Conservation (phyloP, 2,888 invertebrate species). For the Leptura quadrifasciata region DNA sequence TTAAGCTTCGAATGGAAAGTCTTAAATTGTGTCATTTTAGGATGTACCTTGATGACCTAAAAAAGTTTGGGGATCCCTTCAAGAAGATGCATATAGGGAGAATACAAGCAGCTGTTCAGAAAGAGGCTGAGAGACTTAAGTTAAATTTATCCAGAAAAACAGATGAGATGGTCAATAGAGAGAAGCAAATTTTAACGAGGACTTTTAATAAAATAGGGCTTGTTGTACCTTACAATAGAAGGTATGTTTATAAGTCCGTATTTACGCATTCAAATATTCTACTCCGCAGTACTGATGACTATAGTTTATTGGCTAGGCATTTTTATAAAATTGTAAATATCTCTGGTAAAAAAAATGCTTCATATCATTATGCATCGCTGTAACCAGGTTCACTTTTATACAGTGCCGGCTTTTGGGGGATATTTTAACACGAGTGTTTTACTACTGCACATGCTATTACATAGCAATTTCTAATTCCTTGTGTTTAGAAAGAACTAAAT, state of each 20-base stretch:
- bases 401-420: no score
- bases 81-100: constrained; percentile 77
- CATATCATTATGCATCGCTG: no score
- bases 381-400: no score
- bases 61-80: constrained; percentile 78
- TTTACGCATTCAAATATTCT: no score
- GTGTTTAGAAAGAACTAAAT: no score
- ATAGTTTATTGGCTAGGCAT: no score
- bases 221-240: constrained; percentile 88
- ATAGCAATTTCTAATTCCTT: no score
- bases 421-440: no score
- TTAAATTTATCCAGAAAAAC: constrained; percentile 78
- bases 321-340: no score
- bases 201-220: constrained; percentile 90
- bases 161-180: constrained; percentile 78
- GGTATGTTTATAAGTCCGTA: constrained; percentile 67
- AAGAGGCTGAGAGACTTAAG: constrained; percentile 78
- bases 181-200: constrained; percentile 79
- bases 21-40: constrained; percentile 62
- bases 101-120: constrained; percentile 79
- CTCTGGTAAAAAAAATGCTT: no score
- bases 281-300: no score
- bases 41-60: constrained; percentile 77
- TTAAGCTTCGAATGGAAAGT: constrained; percentile 13
- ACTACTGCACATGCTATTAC: no score